These are phyloP conservation scores for Danio jaintianensis DNA, from an alignment of 2,797 vertebrate genomes.

Conservation along the genomic window DNA sequence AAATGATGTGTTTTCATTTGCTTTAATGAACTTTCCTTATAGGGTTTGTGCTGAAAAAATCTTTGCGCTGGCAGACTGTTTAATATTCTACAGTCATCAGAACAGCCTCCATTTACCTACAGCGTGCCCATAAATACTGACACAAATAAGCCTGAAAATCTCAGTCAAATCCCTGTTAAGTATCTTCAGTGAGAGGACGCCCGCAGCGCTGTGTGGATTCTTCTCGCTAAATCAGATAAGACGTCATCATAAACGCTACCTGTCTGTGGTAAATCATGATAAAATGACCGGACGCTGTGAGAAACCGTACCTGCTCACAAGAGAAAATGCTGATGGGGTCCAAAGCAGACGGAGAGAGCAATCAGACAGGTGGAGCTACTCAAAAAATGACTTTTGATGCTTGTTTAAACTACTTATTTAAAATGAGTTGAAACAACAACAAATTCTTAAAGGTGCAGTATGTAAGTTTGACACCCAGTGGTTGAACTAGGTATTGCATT, in stretches of 20 bases:
- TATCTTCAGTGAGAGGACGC: not conserved
- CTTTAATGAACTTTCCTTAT: not conserved
- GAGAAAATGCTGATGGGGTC: slow-evolving; percentile 2
- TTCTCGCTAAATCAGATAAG: slow-evolving; percentile 36
- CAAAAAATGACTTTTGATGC: too few relatives aligned
- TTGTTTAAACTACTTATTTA: too few relatives aligned
- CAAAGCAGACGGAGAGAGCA: slow-evolving; percentile 36
- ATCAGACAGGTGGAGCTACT: slow-evolving; percentile 24
- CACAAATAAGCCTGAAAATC: slow-evolving; percentile 17
- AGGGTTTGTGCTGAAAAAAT: not conserved
- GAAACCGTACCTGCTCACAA: slow-evolving; percentile 17
- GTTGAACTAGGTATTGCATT: too few relatives aligned
- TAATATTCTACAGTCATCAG: slow-evolving; percentile 39
- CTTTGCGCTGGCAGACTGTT: not conserved
- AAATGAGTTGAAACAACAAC: too few relatives aligned
- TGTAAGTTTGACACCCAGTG: too few relatives aligned
- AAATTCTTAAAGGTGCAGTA: too few relatives aligned
- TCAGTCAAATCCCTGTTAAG: slow-evolving; percentile 5
- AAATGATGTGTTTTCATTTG: not conserved
- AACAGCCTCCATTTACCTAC: slow-evolving; percentile 50
- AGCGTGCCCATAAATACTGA: slow-evolving; percentile 44
- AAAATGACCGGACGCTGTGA: not conserved
- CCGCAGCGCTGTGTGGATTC: not conserved
- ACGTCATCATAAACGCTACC: slow-evolving; percentile 22
- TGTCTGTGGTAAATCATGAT: slow-evolving; percentile 32